Evolutionary conservation across 2,113 vertebrate species (phyloP), one percentile per base, ranked within the genome.

Genomic region (Nestor notabilis): DNA sequence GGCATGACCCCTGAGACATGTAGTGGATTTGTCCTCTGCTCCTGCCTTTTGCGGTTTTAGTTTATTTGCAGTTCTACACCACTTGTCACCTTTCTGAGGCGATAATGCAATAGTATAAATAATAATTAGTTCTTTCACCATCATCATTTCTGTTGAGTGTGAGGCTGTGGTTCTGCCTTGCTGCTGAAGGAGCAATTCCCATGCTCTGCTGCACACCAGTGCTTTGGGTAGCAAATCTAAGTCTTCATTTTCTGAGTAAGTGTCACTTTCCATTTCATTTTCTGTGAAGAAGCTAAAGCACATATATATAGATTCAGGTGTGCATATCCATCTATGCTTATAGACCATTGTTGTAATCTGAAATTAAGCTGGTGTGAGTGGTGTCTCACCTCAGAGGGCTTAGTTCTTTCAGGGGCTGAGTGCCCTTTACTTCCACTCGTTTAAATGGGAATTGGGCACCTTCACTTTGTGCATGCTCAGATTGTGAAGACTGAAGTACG

Each of bases 101-200:
- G 31, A 29, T 27, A 11, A 4, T 1, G 0, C 2, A 2, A 9
- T 46, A 29, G 28, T 24, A 19, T 56, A 77, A 68, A 33, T 23
- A 53, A 19, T 46, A 5, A 8, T 44, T n/a, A 4, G 3, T 78
- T 65, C 35, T 91, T 81, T 80, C 39, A 20, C 28, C 9, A 2
- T 68, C 2, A 3, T 52, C 1, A 2, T 61, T 89, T 46, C 76
- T 83, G 11, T 29, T n/a, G 49, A 37, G 13, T 21, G 29, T 1
- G 3, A 77, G 53, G 33, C 63, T 87, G 55, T 63, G 31, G 27
- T 58, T 79, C 41, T 92, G 56, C 66, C 53, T 77, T 58, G 31
- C 44, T 83, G 46, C 66, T 72, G 76, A 77, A 53, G 77, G 60
- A 83, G n/a, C 13, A 41, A 1, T n/a, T 81, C n/a, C 50, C 0